Base-by-base conservation (phyloP, 1,140 invertebrate genomes). In the Brachionus rotundiformis region DNA sequence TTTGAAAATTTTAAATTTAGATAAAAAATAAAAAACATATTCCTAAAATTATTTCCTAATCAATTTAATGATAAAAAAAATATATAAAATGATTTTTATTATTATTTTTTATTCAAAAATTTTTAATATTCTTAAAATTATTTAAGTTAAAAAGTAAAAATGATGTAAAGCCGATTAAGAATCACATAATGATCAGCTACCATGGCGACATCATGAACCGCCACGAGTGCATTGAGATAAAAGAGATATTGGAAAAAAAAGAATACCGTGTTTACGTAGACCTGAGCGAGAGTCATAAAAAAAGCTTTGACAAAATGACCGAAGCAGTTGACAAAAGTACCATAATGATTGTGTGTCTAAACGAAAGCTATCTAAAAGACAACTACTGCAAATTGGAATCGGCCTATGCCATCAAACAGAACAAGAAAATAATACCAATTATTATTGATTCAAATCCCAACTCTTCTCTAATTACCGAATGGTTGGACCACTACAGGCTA, bases 401-500 rank as follows among this genome's bases (percentile, higher is more conserved):
- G 1, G 68, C 33, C 0, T 73, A 73, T 29, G 68, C 68, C 19
- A 25, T 73, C 3, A 73, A 44, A 23, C 68, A 73, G 7, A 73
- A 73, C 23, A 73, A 73, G n/a, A 73, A 44, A 44, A 73, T 73
- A 41, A 73, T 73, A 25, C 68, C 68, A 27, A 27, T 73, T 44
- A 27, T 73, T 16, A 44, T 73, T 13, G 68, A 73, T 10, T 11
- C 19, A 0, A 39, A 71, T 6, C 5, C 11, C 16, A 36, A 68
- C 11, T 68, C 31, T 23, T 16, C 11, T 13, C 39, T 44, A 11
- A 27, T 73, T 29, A 73, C 19, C 8, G 39, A 73, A 25, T 73
- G 68, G 68, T 73, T 73, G 23, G 68, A 73, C 19, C 36, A 19
- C 16, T 44, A 73, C n/a, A 33, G 36, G 16, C 19, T 73, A 1